These are phyloP conservation scores for Molanna angustata DNA, from an alignment of 2,888 invertebrate species.

Conservation along the genomic window DNA sequence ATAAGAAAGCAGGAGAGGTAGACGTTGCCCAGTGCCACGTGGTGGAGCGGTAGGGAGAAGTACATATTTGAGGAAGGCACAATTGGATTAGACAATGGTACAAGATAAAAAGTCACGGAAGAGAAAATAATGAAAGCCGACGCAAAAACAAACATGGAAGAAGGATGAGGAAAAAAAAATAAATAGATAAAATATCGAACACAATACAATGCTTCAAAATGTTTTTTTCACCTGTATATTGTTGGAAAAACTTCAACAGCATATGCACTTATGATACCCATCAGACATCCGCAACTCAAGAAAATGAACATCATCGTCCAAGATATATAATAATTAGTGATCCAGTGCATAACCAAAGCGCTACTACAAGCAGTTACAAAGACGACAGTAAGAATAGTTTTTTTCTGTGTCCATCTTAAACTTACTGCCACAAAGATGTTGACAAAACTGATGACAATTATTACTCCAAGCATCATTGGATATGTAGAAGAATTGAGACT, in stretches of 20 bases:
- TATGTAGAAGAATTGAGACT: constrained; percentile 49
- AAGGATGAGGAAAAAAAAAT: no score
- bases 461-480: constrained; percentile 49
- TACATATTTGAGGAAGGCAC: no score
- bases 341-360: constrained; percentile 44
- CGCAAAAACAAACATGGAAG: no score
- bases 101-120: no score
- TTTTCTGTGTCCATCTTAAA: constrained; percentile 42
- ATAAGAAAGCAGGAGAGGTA: no score
- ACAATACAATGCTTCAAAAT: no score
- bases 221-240: constrained; percentile 49
- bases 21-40: no score
- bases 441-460: constrained; percentile 45
- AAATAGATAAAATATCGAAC: no score
- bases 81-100: no score
- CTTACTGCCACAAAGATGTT: constrained; percentile 49
- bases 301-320: constrained; percentile 52
- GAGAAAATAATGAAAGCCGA: no score
- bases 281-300: constrained; percentile 46
- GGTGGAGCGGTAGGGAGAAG: no score
- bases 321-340: constrained; percentile 45
- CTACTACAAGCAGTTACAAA: constrained; percentile 39
- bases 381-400: constrained; percentile 40
- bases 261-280: constrained; percentile 51
- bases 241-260: constrained; percentile 53